Base-by-base conservation (phyloP, 1,140 invertebrate genomes). In the Acromyrmex heyeri region DNA sequence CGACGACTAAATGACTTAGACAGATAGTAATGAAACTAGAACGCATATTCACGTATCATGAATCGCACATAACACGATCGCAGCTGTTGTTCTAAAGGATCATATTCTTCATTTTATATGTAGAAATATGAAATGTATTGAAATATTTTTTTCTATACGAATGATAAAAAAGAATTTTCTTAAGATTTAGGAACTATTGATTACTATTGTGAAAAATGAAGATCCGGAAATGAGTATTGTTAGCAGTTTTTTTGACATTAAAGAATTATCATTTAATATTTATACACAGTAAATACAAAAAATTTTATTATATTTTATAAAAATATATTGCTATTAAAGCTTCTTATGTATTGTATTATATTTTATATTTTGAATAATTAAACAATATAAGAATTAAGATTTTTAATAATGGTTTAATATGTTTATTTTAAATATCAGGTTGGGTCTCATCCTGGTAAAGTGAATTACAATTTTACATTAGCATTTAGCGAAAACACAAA, bases 21-120 rank as follows among this genome's bases (percentile, higher is more conserved):
- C 48, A 48, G 77, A 90, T 88, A 86, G 82, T 78, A 86, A 90
- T 44, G 70, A 82, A 88, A 86, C 76, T 88, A 55, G 87, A 89
- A 86, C 77, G 67, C 62, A 34, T 55, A 57, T 53, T 79, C 30
- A 24, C 30, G 24, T 8, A 65, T 65, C 61, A 18, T 5, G 12
- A 79, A 16, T 48, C 5, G 65, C 38, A 38, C 7, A 44, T 44
- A 44, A 10, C 6, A 10, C 6, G 14, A 10, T 1, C 10, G 34
- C 3, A n/a, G 27, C 34, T 27, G 59, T 48, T 64, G 12, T 50
- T 24, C 18, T 38, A 27, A 64, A 14, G 24, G 18, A 24, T 21
- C 18, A 44, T 3, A 14, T 44, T 67, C 8, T 65, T 12, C 4
- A 44, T 62, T 77, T 27, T 1, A 21, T 16, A 4, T 10, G 14